These are phyloP conservation scores for Styela plicata DNA, from an alignment of 23 tunicate genomes.

Conservation along the genomic window DNA sequence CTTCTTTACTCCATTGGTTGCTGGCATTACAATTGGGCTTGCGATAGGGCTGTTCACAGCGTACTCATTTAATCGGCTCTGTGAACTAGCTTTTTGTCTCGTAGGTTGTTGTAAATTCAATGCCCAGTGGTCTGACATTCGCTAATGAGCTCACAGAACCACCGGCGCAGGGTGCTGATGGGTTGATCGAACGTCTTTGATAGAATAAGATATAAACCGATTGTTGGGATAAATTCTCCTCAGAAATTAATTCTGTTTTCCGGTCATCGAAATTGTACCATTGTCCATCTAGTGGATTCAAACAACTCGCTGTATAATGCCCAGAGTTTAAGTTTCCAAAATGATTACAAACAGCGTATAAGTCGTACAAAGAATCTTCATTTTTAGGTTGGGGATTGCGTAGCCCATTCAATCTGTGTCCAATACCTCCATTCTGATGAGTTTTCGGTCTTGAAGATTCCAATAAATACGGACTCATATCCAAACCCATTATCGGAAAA, in stretches of 20 bases:
- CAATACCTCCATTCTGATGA: background rate
- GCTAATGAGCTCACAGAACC: conserved; percentile 56
- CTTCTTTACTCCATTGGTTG: background rate
- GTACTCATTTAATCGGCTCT: conserved; percentile 20
- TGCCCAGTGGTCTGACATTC: conserved; percentile 87
- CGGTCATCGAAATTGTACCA: conserved; percentile 88
- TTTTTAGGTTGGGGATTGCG: background rate
- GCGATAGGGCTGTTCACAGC: background rate
- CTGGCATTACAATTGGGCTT: background rate
- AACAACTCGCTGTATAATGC: conserved; percentile 84
- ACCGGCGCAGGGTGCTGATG: conserved; percentile 57
- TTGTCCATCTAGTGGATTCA: conserved; percentile 77
- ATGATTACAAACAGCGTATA: conserved; percentile 89
- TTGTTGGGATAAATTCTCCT: conserved; percentile 52
- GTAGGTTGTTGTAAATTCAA: conserved; percentile 47
- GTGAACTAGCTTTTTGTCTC: conserved; percentile 9
- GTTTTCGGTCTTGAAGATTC: conserved; percentile 4
- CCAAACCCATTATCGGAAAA: conserved; percentile 74
- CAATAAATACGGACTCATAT: conserved; percentile 54
- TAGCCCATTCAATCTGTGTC: background rate
- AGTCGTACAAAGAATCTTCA: conserved; percentile 60
- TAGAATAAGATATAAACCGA: conserved; percentile 86
- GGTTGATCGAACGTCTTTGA: conserved; percentile 53
- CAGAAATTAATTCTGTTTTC: conserved; percentile 47
- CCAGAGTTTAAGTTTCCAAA: conserved; percentile 86